These are phyloP conservation scores for Dromas ardeola DNA, from an alignment of 2,113 vertebrate genomes.

Conservation along the genomic window DNA sequence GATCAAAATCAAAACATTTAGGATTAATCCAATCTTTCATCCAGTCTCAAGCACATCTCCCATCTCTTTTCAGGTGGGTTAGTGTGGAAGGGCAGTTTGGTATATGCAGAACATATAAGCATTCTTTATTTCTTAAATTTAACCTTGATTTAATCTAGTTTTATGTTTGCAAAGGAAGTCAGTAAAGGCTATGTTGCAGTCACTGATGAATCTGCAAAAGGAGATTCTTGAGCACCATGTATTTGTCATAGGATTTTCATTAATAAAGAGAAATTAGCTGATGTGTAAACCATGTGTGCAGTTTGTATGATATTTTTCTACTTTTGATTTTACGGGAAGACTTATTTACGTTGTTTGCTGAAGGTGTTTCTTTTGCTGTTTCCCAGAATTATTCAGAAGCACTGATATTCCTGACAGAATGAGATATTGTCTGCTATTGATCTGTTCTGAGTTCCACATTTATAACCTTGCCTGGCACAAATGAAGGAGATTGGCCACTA, in stretches of 20 bases:
- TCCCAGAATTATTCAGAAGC: neutral
- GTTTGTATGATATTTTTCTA: neutral
- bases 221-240: neutral
- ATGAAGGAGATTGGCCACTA: neutral
- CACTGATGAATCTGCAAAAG: neutral
- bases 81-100: neutral
- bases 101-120: neutral
- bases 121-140: neutral
- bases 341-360: neutral
- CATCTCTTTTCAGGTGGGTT: neutral
- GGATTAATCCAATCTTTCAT: neutral
- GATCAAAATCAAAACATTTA: neutral
- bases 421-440: neutral
- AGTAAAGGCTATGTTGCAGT: neutral
- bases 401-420: neutral
- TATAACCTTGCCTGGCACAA: neutral
- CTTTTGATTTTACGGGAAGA: neutral
- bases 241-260: neutral
- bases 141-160: neutral
- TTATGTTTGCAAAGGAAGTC: neutral
- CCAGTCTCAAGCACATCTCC: neutral
- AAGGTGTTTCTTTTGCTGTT: neutral
- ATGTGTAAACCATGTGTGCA: too few species aligned
- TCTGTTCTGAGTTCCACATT: neutral
- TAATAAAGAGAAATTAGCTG: neutral